Conservation (phyloP, 2,888 invertebrate species). For the Frankliniella fusca region DNA sequence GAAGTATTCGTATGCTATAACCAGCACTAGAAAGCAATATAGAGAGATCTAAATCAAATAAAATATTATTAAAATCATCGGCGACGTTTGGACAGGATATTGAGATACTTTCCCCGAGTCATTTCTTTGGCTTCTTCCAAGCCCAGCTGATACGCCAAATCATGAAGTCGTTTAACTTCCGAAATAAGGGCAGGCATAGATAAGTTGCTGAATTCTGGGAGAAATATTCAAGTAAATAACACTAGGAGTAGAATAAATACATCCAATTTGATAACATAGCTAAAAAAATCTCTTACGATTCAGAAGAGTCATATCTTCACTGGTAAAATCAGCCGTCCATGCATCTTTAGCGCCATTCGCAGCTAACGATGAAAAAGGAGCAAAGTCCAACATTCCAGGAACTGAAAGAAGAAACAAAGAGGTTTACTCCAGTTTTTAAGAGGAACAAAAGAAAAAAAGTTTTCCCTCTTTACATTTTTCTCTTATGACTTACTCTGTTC, state of each 20-base stretch:
- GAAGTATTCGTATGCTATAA: no score
- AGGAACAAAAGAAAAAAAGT: constrained; percentile 30
- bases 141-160: constrained; percentile 89
- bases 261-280: constrained; percentile 14
- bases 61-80: constrained; percentile 31
- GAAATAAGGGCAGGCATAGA: constrained; percentile 80
- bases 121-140: constrained; percentile 94
- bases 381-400: constrained; percentile 85
- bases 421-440: constrained; percentile 29
- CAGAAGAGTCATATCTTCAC: constrained; percentile 69
- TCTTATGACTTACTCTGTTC: constrained; percentile 73
- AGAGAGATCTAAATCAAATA: not conserved
- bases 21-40: not conserved
- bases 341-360: constrained; percentile 53
- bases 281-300: constrained; percentile 61
- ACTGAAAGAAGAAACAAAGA: constrained; percentile 56
- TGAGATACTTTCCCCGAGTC: constrained; percentile 90
- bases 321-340: constrained; percentile 65
- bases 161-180: constrained; percentile 91
- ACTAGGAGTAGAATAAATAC: constrained; percentile 31
- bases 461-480: constrained; percentile 16
- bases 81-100: constrained; percentile 55
- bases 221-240: constrained; percentile 31
- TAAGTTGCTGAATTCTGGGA: constrained; percentile 66
- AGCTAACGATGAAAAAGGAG: constrained; percentile 57